These are phyloP conservation scores for Aurelia coerulea DNA, from an alignment of 30 jellyfish, hydroid and myxozoan species.

Conservation along the genomic window DNA sequence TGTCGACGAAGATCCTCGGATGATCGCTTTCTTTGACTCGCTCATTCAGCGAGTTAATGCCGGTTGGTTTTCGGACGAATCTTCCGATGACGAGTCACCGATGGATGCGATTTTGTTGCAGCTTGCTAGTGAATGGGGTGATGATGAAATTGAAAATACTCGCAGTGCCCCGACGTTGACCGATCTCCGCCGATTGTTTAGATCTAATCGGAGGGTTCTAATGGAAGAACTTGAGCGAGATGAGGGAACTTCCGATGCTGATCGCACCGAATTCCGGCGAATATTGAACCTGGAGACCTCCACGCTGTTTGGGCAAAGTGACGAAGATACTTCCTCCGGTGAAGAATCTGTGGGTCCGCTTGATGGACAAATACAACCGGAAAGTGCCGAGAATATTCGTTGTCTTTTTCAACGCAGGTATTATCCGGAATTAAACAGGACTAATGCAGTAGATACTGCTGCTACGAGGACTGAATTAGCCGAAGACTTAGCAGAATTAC, in stretches of 20 bases:
- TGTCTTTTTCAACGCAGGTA: neutral
- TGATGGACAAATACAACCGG: slow-evolving; percentile 17
- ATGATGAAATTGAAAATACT: slow-evolving; percentile 13
- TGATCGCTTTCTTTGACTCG: slow-evolving; percentile 95
- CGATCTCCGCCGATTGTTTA: slow-evolving; percentile 48
- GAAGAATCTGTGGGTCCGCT: neutral
- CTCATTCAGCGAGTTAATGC: slow-evolving; percentile 79
- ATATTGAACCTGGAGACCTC: neutral
- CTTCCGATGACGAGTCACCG: slow-evolving; percentile 76
- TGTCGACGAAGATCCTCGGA: slow-evolving; percentile 88
- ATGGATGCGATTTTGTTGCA: slow-evolving; percentile 51
- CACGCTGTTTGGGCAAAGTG: neutral
- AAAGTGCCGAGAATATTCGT: slow-evolving; percentile 2
- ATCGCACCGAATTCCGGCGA: slow-evolving; percentile 19
- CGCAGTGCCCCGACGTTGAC: slow-evolving; percentile 24
- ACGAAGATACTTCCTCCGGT: neutral
- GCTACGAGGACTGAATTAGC: neutral
- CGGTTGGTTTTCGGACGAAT: slow-evolving; percentile 78
- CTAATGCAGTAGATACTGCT: neutral
- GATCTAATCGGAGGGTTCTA: slow-evolving; percentile 35
- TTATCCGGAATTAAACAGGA: neutral
- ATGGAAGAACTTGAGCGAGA: slow-evolving; percentile 42
- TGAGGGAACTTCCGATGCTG: neutral
- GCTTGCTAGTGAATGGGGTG: slow-evolving; percentile 26
- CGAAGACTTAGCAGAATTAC: neutral